phyloP scores from a whole-genome alignment of 2,888 invertebrate species.

The Cheilosia pagana region DNA sequence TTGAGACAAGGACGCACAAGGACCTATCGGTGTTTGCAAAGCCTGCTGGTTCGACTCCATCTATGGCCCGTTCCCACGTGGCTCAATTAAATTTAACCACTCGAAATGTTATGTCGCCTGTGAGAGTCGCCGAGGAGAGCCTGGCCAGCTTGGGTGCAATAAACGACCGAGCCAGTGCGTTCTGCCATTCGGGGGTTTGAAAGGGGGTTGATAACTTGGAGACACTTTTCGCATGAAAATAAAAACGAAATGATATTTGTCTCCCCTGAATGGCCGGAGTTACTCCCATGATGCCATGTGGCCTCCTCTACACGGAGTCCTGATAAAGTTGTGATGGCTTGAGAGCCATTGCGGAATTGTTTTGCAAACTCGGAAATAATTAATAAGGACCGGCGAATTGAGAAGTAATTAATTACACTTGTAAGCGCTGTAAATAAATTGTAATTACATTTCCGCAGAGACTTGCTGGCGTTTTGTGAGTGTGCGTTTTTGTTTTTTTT shows the following conservation, averaged over 20 bases:
- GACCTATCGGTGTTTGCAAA: background rate
- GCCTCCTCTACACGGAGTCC: background rate
- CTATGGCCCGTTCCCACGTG: background rate
- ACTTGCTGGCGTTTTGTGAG: background rate
- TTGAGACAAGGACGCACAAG: slow-evolving; percentile 39
- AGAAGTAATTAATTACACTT: slow-evolving; percentile 81
- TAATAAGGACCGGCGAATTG: slow-evolving; percentile 77
- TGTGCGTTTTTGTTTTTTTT: background rate
- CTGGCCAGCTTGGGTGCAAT: slow-evolving; percentile 35
- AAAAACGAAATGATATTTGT: slow-evolving; percentile 4
- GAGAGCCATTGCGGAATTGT: slow-evolving; percentile 48
- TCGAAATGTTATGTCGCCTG: slow-evolving; percentile 39
- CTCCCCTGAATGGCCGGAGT: background rate
- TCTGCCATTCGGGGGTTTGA: background rate
- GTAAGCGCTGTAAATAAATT: slow-evolving; percentile 67
- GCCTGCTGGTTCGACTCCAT: background rate
- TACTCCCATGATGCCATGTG: background rate
- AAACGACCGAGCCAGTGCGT: slow-evolving; percentile 41
- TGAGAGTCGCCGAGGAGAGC: slow-evolving; percentile 3
- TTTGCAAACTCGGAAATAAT: slow-evolving; percentile 55
- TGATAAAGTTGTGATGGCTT: background rate
- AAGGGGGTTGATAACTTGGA: slow-evolving; percentile 6
- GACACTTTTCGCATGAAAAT: slow-evolving; percentile 19
- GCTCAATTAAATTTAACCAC: slow-evolving; percentile 66
- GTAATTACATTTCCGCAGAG: slow-evolving; percentile 41